A percentile compares a stretch with the other conserved stretches of the same genome.
phyloP scores from a whole-genome alignment of 2,113 vertebrate species.

The Pterocles gutturalis region DNA sequence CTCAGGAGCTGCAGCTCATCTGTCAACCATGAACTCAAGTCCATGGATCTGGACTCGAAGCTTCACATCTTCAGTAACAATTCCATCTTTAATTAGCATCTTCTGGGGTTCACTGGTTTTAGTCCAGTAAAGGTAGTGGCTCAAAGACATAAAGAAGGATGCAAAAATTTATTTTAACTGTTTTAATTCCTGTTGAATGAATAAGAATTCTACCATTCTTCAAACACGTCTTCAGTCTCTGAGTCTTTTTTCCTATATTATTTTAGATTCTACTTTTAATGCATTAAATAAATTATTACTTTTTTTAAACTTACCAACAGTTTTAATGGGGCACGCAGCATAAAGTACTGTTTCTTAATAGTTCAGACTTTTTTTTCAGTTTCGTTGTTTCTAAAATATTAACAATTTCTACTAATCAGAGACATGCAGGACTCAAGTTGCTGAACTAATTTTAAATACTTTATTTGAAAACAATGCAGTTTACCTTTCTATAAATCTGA shows the following conservation, averaged over 20 bases:
- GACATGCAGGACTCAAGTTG: not conserved
- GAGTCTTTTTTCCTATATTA: not conserved
- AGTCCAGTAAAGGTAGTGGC: rapidly evolving
- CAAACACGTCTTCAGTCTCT: not conserved
- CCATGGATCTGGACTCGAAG: not conserved
- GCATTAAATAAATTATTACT: not conserved
- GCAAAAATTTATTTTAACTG: not conserved
- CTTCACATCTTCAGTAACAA: not conserved
- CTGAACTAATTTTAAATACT: not conserved
- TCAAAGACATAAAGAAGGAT: not conserved
- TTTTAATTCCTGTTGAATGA: not conserved
- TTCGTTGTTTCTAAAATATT: not conserved
- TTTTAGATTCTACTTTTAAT: not conserved
- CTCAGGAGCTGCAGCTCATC: not conserved
- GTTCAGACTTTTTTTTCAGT: not conserved
- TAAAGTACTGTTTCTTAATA: not conserved
- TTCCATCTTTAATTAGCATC: not conserved
- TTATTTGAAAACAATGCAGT: not conserved
- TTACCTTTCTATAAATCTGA: not conserved
- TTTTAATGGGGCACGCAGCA: not conserved
- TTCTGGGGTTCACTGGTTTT: not conserved
- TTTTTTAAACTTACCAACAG: not conserved
- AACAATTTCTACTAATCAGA: not conserved
- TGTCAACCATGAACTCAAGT: not conserved
- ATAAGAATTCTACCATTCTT: not conserved